phyloP scores from a whole-genome alignment of 2,113 vertebrate genomes.

The Chaetodon trifascialis region DNA sequence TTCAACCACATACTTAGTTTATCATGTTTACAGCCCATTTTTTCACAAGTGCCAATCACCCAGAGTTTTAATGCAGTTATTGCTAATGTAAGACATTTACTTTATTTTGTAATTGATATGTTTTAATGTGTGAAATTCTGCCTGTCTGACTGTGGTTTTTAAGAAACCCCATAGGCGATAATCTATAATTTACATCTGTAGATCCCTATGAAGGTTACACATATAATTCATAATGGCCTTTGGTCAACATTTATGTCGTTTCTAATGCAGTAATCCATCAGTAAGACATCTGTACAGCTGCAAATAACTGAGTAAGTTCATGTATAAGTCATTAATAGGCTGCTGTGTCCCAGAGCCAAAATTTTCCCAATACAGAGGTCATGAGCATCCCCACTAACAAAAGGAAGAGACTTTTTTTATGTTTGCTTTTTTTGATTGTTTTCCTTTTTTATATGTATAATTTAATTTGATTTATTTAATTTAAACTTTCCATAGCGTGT shows the following conservation, averaged over 20 bases:
- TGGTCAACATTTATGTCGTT: conserved; percentile 28
- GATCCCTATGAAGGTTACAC: neutral
- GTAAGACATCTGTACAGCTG: neutral
- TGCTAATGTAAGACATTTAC: conserved; percentile 12
- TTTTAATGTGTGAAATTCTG: neutral
- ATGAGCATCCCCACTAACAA: too few relatives aligned
- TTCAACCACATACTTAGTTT: neutral
- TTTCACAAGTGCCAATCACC: neutral
- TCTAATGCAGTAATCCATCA: conserved; percentile 20
- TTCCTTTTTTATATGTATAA: too few relatives aligned
- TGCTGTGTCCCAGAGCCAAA: neutral
- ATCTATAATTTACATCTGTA: neutral
- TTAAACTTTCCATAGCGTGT: neutral
- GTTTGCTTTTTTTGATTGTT: too few relatives aligned
- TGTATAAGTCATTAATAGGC: neutral
- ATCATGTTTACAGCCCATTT: neutral
- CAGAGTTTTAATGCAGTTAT: neutral
- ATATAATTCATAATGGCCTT: conserved; percentile 28
- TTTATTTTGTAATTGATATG: neutral
- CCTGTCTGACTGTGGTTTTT: too few relatives aligned
- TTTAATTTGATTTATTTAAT: neutral
- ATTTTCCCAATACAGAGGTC: neutral
- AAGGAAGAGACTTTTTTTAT: neutral
- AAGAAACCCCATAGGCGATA: neutral
- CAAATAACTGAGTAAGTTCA: neutral